phyloP scores from a whole-genome alignment of 2,888 invertebrate species.

The Siphonodentalium dalli region DNA sequence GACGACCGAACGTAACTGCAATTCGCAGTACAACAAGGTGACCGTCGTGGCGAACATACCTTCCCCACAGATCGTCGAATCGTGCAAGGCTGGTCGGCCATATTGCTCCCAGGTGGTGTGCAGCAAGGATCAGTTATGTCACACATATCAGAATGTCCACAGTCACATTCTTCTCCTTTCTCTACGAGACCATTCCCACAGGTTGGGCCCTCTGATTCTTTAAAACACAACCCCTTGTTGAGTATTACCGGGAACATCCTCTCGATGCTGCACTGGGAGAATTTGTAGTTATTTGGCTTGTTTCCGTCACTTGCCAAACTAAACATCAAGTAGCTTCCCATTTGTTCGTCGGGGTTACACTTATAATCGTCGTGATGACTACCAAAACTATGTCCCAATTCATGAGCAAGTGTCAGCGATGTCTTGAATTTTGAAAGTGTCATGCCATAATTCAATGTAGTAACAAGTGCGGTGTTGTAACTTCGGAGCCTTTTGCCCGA shows the following conservation, averaged over 20 bases:
- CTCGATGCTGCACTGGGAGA: conserved; percentile 48
- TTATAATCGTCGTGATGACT: conserved; percentile 42
- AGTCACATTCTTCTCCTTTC: conserved; percentile 49
- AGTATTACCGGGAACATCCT: conserved; percentile 47
- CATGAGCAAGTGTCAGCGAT: conserved; percentile 44
- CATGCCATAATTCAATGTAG: conserved; percentile 34
- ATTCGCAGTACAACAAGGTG: conserved; percentile 36
- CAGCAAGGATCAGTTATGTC: conserved; percentile 38
- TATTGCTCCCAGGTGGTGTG: conserved; percentile 34
- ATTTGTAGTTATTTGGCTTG: conserved; percentile 45
- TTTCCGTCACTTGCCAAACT: conserved; percentile 38
- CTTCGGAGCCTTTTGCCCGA: conserved; percentile 25
- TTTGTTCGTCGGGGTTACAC: conserved; percentile 34
- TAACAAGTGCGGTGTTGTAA: conserved; percentile 46
- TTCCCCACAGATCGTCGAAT: conserved; percentile 33
- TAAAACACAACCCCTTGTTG: conserved; percentile 45
- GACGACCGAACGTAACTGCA: conserved; percentile 27
- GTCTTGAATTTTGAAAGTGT: conserved; percentile 33
- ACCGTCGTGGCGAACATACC: conserved; percentile 36
- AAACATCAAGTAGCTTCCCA: conserved; percentile 52
- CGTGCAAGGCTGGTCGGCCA: conserved; percentile 40
- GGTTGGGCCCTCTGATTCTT: conserved; percentile 12
- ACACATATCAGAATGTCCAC: conserved; percentile 37
- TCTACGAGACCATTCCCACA: conserved; percentile 54
- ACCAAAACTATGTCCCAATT: conserved; percentile 57